These are phyloP conservation scores for Seriola rivoliana DNA, from an alignment of 2,113 vertebrate genomes.

Conservation along the genomic window DNA sequence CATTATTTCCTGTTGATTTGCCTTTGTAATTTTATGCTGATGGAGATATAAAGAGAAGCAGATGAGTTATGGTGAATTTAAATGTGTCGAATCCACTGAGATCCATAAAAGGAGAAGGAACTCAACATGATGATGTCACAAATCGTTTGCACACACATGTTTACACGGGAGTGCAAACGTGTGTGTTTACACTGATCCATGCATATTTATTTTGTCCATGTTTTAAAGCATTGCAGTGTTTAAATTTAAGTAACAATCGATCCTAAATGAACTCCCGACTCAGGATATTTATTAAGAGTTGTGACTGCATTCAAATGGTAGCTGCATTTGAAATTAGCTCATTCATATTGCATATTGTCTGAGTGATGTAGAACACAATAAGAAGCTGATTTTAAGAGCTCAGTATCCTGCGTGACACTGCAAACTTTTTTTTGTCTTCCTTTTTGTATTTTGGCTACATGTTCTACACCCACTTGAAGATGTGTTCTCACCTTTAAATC, in stretches of 20 bases:
- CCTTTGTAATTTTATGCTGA: not conserved
- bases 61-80: not conserved
- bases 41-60: not conserved
- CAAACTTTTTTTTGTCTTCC: not conserved
- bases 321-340: not conserved
- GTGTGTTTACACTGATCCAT: not conserved
- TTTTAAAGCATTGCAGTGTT: constrained; percentile 4
- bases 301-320: not conserved
- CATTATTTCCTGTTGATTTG: not conserved
- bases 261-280: not conserved
- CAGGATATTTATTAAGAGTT: not conserved
- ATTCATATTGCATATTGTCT: not conserved
- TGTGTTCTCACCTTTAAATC: not conserved
- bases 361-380: not conserved
- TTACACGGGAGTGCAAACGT: not conserved
- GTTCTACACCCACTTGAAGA: not conserved
- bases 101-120: not conserved
- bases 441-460: not conserved
- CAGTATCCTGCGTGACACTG: not conserved
- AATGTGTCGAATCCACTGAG: not conserved
- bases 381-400: not conserved
- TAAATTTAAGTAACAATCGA: not conserved
- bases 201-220: not conserved
- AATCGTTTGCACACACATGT: not conserved
- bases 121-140: not conserved